Evolutionary conservation across 1,140 invertebrate genomes (phyloP), one percentile per base, ranked within the genome.

Genomic region (Zaprionus davidi): DNA sequence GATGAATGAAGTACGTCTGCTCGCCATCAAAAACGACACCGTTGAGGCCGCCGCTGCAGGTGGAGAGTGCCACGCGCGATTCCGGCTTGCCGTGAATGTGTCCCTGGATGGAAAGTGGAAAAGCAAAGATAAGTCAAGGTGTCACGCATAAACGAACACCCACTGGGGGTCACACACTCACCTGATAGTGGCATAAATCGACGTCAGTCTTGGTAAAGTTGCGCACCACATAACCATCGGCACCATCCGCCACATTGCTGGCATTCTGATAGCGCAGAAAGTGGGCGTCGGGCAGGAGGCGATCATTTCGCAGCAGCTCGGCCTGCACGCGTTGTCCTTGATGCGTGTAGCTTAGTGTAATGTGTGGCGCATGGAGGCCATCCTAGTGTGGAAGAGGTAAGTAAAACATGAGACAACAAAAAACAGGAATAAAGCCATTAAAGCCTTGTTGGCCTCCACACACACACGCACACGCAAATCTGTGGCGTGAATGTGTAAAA

Each of bases 1-100:
- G 85, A 76, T 94, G 97, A 93, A 99, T 95, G 88, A 98, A 97
- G 92, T 96, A 96, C 78, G 96, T 95, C 44, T 95, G 94, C 51
- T 94, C 91, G 3, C 97, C 97, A 93, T 98, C 97, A 88, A 95
- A 97, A 69, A 98, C 94, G 22, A 97, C 94, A 34, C 98, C 98
- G 62, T 96, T 95, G 49, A 98, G 93, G 24, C 96, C 96, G 26
- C 96, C 96, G 81, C 94, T 93, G 90, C 98, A 98, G 9, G 97
- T 98, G 53, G 97, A 98, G 15, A 98, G 77, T 0, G 97, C 98
- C 51, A 95, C 97, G 95, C 96, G 97, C 1, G 97, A 98, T 36
- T 94, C 93, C 6, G 94, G 93, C 69, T 95, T 93, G 63, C 94
- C 95, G 72, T 95, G 93, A n/a, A 98, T 94, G 49, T 93, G 95